Conservation (phyloP, 2,797 vertebrate genomes). For the Alectoris magna region DNA sequence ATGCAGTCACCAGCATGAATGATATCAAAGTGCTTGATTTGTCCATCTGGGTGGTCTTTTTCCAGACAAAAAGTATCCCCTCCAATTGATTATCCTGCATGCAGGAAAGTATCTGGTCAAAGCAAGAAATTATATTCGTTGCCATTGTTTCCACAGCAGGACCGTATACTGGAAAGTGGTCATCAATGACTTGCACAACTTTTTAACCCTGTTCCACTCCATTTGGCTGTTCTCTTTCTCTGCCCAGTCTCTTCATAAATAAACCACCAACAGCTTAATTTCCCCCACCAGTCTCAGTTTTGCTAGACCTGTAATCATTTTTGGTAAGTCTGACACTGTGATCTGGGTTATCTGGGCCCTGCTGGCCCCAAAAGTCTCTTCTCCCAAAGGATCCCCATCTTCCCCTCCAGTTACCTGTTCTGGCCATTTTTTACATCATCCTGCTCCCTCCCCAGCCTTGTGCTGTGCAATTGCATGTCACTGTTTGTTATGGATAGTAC, state of each 20-base stretch:
- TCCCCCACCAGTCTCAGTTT: not conserved
- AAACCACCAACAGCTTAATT: not conserved
- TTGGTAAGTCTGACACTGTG: not conserved
- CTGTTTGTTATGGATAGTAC: not conserved
- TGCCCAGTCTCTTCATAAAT: not conserved
- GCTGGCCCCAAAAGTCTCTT: not conserved
- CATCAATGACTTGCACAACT: not conserved
- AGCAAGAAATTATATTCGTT: not conserved
- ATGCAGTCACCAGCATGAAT: not conserved
- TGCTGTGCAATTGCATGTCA: not conserved
- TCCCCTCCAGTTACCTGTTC: not conserved
- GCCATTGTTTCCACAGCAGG: not conserved
- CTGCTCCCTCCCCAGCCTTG: not conserved
- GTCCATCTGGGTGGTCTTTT: not conserved
- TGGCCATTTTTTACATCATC: not conserved
- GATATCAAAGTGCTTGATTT: not conserved
- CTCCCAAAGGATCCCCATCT: accelerated
- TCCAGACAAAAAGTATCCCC: accelerated
- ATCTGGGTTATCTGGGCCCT: not conserved
- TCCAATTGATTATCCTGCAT: not conserved
- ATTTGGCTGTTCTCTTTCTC: not conserved
- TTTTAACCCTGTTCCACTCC: not conserved
- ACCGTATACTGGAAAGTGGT: not conserved
- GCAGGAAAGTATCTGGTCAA: not conserved
- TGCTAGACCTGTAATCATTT: not conserved